A percentile compares a stretch with the other conserved stretches of the same genome.
phyloP scores from a whole-genome alignment of 2,113 vertebrate genomes.

The Channa maculata region DNA sequence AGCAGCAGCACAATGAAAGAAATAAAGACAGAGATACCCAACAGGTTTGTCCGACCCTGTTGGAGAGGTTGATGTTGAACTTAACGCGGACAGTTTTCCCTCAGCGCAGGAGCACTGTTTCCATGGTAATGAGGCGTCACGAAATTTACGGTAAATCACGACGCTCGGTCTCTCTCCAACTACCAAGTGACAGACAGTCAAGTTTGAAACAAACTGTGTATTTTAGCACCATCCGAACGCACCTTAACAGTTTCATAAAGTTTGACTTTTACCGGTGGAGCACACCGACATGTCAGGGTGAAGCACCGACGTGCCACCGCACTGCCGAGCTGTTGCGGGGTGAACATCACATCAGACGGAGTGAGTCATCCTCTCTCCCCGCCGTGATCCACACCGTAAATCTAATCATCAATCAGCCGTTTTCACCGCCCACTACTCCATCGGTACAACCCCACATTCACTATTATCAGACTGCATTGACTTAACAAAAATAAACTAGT shows the following conservation, averaged over 20 bases:
- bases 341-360: slow-evolving; percentile 78
- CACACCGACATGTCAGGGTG: slow-evolving; percentile 34
- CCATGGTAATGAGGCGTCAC: slow-evolving; percentile 86
- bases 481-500: too few species aligned
- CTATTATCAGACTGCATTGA: background rate
- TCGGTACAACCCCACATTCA: background rate
- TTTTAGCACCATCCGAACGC: background rate
- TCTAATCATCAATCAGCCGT: slow-evolving; percentile 73
- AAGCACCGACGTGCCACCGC: slow-evolving; percentile 68
- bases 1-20: slow-evolving; percentile 3
- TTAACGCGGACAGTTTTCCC: slow-evolving; percentile 69
- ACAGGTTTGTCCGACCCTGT: slow-evolving; percentile 69
- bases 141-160: slow-evolving; percentile 77
- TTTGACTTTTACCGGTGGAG: slow-evolving; percentile 41
- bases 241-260: slow-evolving; percentile 46
- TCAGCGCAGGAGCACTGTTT: slow-evolving; percentile 78
- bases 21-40: slow-evolving; percentile 45
- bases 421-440: slow-evolving; percentile 58
- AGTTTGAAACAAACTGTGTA: slow-evolving; percentile 29
- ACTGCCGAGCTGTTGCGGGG: slow-evolving; percentile 77
- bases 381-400: slow-evolving; percentile 70
- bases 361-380: slow-evolving; percentile 82
- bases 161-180: slow-evolving; percentile 45
- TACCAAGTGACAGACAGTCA: slow-evolving; percentile 23
- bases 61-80: slow-evolving; percentile 73